Percentiles rank a stretch among this genome's conserved stretches.
phyloP scores from a whole-genome alignment of 2,888 invertebrate species.

The Mantis religiosa region DNA sequence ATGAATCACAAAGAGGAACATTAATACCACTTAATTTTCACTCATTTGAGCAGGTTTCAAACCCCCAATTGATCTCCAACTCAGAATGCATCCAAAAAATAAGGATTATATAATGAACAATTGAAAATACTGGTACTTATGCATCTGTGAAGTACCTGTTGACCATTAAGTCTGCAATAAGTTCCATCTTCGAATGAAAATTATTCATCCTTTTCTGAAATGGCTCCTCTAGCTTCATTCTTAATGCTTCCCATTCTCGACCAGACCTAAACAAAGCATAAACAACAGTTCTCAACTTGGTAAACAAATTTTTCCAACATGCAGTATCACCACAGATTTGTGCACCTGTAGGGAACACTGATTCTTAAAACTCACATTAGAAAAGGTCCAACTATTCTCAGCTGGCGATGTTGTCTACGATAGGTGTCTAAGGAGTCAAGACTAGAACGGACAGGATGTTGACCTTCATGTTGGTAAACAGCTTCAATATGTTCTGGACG shows the following conservation, averaged over 20 bases:
- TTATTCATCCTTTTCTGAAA: conserved; percentile 42
- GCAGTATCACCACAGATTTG: background rate
- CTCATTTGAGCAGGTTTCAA: no score
- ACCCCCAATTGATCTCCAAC: no score
- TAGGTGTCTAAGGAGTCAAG: conserved; percentile 63
- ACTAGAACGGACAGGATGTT: conserved; percentile 56
- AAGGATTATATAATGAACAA: no score
- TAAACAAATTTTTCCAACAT: no score
- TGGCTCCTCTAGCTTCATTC: conserved; percentile 50
- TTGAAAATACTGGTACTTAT: no score
- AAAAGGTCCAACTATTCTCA: conserved; percentile 54
- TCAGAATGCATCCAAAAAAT: no score
- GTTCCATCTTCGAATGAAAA: conserved; percentile 41
- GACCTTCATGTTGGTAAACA: conserved; percentile 58
- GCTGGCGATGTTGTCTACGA: conserved; percentile 53
- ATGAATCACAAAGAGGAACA: no score
- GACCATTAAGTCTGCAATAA: conserved; percentile 45
- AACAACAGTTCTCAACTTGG: no score
- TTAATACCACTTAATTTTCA: no score
- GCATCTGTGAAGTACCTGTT: conserved; percentile 20
- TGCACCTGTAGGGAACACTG: background rate
- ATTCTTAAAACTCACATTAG: conserved; percentile 49
- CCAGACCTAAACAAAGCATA: conserved; percentile 47
- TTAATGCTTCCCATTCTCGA: conserved; percentile 56
- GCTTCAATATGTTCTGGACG: conserved; percentile 61